Conservation (phyloP, 1,140 invertebrate species). For the Phortica variegata region DNA sequence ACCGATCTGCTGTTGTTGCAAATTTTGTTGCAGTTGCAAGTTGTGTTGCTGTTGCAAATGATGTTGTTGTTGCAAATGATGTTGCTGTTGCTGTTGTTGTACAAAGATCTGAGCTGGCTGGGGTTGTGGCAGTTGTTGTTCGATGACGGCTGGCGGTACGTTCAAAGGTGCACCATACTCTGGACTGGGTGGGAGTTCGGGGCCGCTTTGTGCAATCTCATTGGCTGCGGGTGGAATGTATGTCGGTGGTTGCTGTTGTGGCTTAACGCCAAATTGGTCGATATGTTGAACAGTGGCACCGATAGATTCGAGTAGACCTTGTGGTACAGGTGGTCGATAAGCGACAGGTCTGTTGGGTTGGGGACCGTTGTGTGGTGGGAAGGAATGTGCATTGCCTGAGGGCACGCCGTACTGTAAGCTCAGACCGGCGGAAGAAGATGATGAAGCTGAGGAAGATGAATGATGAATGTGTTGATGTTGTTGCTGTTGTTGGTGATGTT, state of each 20-base stretch:
- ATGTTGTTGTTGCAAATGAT: conserved; percentile 19
- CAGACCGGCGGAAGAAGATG: conserved; percentile 24
- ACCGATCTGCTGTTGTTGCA: conserved; percentile 4
- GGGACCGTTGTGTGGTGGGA: conserved; percentile 43
- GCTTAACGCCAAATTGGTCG: conserved; percentile 49
- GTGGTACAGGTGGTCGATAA: conserved; percentile 70
- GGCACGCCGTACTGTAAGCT: conserved; percentile 50
- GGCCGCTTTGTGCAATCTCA: conserved; percentile 56
- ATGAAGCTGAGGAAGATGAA: conserved; percentile 5
- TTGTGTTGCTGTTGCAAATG: conserved; percentile 16
- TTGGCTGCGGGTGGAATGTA: conserved; percentile 68
- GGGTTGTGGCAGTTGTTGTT: conserved; percentile 41
- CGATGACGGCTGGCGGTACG: conserved; percentile 21
- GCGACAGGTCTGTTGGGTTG: conserved; percentile 64
- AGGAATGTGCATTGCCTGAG: conserved; percentile 35
- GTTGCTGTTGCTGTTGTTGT: conserved; percentile 23
- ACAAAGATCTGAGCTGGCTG: conserved; percentile 32
- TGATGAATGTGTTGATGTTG: neutral
- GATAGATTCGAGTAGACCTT: conserved; percentile 66
- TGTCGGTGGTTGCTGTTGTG: conserved; percentile 56
- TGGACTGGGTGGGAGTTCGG: conserved; percentile 11
- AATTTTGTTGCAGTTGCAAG: conserved; percentile 3
- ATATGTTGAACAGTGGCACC: conserved; percentile 62
- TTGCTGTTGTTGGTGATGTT: conserved; percentile 47
- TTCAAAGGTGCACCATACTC: conserved; percentile 19